phyloP scores from a whole-genome alignment of 2,113 vertebrate species.

The Dipodomys stephensi region DNA sequence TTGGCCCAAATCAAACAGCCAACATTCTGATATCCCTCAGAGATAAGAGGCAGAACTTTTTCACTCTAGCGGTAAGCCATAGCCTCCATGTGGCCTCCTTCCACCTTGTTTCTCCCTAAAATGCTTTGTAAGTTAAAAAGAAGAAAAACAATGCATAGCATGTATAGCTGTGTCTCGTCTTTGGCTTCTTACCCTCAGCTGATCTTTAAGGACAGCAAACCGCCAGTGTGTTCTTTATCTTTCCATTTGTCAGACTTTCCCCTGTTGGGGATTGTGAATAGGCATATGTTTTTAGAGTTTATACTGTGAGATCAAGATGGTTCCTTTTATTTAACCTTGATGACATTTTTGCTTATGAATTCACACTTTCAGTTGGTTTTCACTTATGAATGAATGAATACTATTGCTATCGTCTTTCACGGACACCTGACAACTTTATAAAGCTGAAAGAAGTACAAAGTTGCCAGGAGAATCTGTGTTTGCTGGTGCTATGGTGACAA shows the following conservation, averaged over 20 bases:
- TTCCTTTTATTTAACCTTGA: not conserved
- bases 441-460: not conserved
- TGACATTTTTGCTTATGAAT: slow-evolving; percentile 1
- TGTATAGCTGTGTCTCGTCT: not conserved
- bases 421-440: slow-evolving; percentile 10
- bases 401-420: not conserved
- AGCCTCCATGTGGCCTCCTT: not conserved
- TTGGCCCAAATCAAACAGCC: not conserved
- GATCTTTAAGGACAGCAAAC: not conserved
- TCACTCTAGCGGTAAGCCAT: not conserved
- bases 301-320: not conserved
- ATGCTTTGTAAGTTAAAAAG: not conserved
- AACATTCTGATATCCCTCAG: not conserved
- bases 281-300: not conserved
- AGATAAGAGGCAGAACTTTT: not conserved
- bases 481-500: too few species aligned
- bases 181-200: not conserved
- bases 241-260: not conserved
- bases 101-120: slow-evolving; percentile 2
- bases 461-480: not conserved
- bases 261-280: not conserved
- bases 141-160: not conserved
- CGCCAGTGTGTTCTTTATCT: not conserved
- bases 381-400: not conserved
- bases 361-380: slow-evolving; percentile 22